phyloP scores from a whole-genome alignment of 2,888 invertebrate species.

The Leptopterna dolabrata region DNA sequence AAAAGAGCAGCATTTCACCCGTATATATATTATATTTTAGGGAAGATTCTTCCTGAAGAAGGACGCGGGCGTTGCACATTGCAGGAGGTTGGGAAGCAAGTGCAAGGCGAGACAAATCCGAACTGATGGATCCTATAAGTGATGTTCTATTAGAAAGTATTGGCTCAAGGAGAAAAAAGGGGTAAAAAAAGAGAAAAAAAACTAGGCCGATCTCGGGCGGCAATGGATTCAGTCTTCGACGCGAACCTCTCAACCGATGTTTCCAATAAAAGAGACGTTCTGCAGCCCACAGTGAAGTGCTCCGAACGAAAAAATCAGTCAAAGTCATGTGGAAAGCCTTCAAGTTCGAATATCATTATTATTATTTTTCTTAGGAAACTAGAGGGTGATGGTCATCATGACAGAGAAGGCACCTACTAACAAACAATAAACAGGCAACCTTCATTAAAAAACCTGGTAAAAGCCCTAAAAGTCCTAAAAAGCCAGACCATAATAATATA shows the following conservation, averaged over 20 bases:
- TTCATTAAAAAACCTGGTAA: too few species aligned
- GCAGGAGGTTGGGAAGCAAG: conserved; percentile 3
- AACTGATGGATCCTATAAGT: background rate
- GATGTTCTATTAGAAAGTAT: conserved; percentile 7
- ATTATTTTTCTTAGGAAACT: too few species aligned
- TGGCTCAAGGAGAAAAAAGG: background rate
- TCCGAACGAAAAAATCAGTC: too few species aligned
- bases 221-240: background rate
- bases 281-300: background rate
- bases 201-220: background rate
- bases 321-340: too few species aligned
- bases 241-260: background rate
- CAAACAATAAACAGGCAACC: too few species aligned
- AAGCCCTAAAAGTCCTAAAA: too few species aligned
- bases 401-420: too few species aligned
- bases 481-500: too few species aligned
- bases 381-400: too few species aligned
- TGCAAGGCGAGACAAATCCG: background rate
- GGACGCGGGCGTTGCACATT: background rate
- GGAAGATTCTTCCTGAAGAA: background rate
- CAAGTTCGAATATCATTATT: too few species aligned
- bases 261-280: background rate
- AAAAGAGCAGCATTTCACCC: too few species aligned
- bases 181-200: background rate
- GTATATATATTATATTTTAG: too few species aligned